phyloP scores from a whole-genome alignment of 2,113 vertebrate genomes.

The Ophthalmolycus amberensis region DNA sequence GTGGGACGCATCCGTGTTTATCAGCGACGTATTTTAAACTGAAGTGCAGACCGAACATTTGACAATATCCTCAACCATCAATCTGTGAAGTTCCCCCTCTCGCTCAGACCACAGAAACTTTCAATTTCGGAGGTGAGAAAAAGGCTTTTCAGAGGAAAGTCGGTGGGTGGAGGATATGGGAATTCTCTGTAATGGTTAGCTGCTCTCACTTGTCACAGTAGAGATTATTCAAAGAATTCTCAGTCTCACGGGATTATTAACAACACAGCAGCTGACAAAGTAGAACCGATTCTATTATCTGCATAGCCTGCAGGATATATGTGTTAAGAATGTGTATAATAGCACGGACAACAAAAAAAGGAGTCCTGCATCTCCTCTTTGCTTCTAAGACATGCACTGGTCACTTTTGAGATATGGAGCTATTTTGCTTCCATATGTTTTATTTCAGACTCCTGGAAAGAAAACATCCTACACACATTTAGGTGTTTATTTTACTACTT shows the following conservation, averaged over 20 bases:
- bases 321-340: background rate
- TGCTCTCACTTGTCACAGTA: slow-evolving; percentile 21
- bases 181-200: slow-evolving; percentile 19
- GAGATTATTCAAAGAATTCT: slow-evolving; percentile 13
- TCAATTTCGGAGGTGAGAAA: slow-evolving; percentile 64
- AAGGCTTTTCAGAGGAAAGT: slow-evolving; percentile 36
- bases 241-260: slow-evolving; percentile 15
- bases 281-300: slow-evolving; percentile 2
- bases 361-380: background rate
- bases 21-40: background rate
- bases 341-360: background rate
- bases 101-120: slow-evolving; percentile 43
- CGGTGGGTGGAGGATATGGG: slow-evolving; percentile 15
- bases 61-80: background rate
- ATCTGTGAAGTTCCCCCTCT: slow-evolving; percentile 26
- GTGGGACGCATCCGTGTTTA: background rate
- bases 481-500: background rate
- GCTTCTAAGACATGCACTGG: background rate
- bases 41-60: background rate
- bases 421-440: background rate
- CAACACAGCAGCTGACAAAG: slow-evolving; percentile 2
- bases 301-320: background rate
- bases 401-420: background rate
- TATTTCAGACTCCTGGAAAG: background rate
- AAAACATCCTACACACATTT: background rate